Evolutionary conservation across 2,888 invertebrate genomes (phyloP), one percentile per base, ranked within the genome.

Genomic region (Eristalinus sepulchralis): DNA sequence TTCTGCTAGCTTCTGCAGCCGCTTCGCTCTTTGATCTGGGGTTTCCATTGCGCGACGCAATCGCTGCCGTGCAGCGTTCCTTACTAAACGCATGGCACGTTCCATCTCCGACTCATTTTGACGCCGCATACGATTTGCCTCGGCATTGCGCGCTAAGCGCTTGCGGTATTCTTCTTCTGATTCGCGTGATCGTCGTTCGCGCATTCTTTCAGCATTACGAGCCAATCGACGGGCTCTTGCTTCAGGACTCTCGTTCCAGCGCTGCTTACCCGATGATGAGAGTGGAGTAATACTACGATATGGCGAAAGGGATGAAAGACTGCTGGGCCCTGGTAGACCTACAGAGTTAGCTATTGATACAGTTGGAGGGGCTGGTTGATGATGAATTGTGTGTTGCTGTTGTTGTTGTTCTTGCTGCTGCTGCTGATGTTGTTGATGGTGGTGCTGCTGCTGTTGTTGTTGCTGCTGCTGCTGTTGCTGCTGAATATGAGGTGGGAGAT

Each of bases 201-300:
- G 91, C 92, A 93, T 93, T 81, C 92, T 91, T 88, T 93, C 92
- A 87, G 92, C 92, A 91, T 93, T 93, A 83, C 93, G 91, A 68
- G 92, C 92, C 89, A 93, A 89, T 62, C 92, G 91, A 64, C 92
- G 91, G 60, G 91, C 91, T 73, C 93, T 89, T 36, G 93, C 93
- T 88, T 93, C 92, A 31, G 93, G 92, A 88, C 93, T 92, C 88
- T 93, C 92, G 90, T 92, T 92, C 92, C 92, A 92, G 62, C 92
- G 90, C 84, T 92, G 92, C 78, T 91, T 87, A 1, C 83, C 72
- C 39, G 87, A 87, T 20, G 87, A 62, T 59, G 87, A 87, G 9
- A 87, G 53, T 60, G 87, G 87, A 39, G 87, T 87, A 80, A 87
- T 83, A 87, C 87, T 87, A 87, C 87, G 83, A 80, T 87, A 87